A percentile compares a stretch with the other conserved stretches of the same genome.
Evolutionary conservation across 2,113 vertebrate species (phyloP).

Genomic region (Lampris incognitus): DNA sequence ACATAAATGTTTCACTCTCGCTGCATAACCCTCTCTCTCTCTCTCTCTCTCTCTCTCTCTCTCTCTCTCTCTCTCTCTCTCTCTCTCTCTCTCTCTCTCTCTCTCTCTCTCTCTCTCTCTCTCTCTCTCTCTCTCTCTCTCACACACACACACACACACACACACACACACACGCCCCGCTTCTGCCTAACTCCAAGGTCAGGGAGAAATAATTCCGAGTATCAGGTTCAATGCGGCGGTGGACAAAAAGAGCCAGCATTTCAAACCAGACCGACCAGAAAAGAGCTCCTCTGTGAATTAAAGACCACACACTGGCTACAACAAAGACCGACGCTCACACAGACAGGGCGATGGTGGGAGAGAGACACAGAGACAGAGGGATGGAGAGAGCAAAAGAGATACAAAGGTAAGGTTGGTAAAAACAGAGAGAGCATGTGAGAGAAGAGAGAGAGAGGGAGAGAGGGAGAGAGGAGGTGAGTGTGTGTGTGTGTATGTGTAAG

Average conservation of each 20-base stretch:
- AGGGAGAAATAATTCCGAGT: constrained; percentile 39
- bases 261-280: constrained; percentile 57
- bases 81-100: no score
- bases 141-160: constrained; percentile 13
- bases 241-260: constrained; percentile 42
- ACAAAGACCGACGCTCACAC: constrained; percentile 83
- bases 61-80: no score
- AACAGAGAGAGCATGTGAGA: no score
- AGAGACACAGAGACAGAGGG: constrained; percentile 50
- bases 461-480: constrained; percentile 40
- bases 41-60: no score
- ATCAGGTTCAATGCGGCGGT: constrained; percentile 64
- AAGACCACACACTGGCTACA: constrained; percentile 86
- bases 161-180: constrained; percentile 16
- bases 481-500: constrained; percentile 85
- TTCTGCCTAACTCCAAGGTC: constrained; percentile 44
- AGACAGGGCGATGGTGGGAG: constrained; percentile 67
- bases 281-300: constrained; percentile 76
- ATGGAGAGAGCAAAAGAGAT: no score
- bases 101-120: no score
- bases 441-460: constrained; percentile 3
- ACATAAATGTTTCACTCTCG: neutral
- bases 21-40: no score
- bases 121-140: no score
- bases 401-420: constrained; percentile 61